Conservation (phyloP, 2,113 vertebrate genomes). For the Sinocyclocheilus rhinocerous region DNA sequence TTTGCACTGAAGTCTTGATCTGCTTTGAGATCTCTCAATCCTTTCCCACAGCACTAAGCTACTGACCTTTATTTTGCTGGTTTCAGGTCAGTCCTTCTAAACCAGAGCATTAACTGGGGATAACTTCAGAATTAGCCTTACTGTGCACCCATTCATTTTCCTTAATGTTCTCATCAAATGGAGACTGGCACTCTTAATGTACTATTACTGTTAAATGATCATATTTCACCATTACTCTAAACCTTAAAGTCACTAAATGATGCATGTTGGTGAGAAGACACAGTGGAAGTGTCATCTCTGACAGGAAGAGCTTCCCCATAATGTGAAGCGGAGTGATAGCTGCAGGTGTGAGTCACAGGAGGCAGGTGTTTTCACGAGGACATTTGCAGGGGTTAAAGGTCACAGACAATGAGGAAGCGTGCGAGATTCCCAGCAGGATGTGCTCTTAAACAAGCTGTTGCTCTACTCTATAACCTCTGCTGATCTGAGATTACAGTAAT, state of each 20-base stretch:
- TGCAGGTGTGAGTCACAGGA: constrained; percentile 36
- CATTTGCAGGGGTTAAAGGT: constrained; percentile 38
- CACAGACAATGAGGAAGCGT: not conserved
- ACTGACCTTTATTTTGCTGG: constrained; percentile 29
- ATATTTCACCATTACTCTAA: not conserved
- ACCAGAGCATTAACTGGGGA: not conserved
- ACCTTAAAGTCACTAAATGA: not conserved
- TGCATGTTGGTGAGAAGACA: constrained; percentile 14
- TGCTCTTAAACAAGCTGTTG: constrained; percentile 31
- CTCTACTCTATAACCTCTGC: constrained; percentile 13
- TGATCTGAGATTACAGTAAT: constrained; percentile 20
- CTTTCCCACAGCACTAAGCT: not conserved
- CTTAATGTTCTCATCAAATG: not conserved
- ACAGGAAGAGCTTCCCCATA: not conserved
- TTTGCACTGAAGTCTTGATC: constrained; percentile 34
- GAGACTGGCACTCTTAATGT: not conserved
- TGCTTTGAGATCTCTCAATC: constrained; percentile 36
- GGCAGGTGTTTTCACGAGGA: constrained; percentile 4
- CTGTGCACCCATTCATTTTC: not conserved
- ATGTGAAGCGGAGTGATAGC: constrained; percentile 29
- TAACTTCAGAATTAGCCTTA: not conserved
- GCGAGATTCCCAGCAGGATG: constrained; percentile 26
- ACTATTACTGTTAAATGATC: not conserved
- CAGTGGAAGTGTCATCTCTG: constrained; percentile 16
- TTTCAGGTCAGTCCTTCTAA: constrained; percentile 13